A percentile compares a stretch with the other conserved stretches of the same genome.
These are phyloP conservation scores for Entomobrya proxima DNA, from an alignment of 2,888 invertebrate species.

Conservation along the genomic window DNA sequence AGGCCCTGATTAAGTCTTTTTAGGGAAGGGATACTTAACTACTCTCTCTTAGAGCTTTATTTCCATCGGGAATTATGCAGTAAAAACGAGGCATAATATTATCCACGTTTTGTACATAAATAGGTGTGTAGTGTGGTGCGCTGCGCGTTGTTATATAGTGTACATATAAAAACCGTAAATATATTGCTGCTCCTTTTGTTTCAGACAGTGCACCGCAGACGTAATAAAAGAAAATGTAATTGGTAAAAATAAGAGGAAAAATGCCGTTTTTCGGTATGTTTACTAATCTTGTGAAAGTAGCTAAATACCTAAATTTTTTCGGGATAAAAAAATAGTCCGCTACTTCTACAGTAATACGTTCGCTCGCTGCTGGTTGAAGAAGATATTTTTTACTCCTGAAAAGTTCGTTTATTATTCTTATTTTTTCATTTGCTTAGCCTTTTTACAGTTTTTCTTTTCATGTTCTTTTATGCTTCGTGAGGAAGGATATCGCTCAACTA, in stretches of 20 bases:
- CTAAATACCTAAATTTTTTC: conserved; percentile 53
- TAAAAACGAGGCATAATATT: conserved; percentile 35
- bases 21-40: too few relatives aligned
- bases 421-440: conserved; percentile 48
- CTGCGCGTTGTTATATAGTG: too few relatives aligned
- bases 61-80: conserved; percentile 59
- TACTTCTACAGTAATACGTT: background rate
- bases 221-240: conserved; percentile 63
- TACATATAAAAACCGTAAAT: conserved; percentile 25
- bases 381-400: conserved; percentile 29
- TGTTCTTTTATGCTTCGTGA: conserved; percentile 33
- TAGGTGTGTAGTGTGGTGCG: too few relatives aligned
- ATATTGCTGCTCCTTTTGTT: conserved; percentile 41
- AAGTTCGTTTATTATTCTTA: conserved; percentile 53
- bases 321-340: conserved; percentile 39
- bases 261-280: conserved; percentile 30
- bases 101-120: conserved; percentile 16
- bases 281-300: conserved; percentile 64
- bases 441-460: conserved; percentile 26
- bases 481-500: conserved; percentile 39
- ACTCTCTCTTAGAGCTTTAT: conserved; percentile 9
- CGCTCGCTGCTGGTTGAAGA: background rate
- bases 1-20: too few relatives aligned
- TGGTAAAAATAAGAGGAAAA: conserved; percentile 56
- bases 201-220: conserved; percentile 29